These are phyloP conservation scores for Coremacera marginata DNA, from an alignment of 2,888 invertebrate genomes.

Conservation along the genomic window DNA sequence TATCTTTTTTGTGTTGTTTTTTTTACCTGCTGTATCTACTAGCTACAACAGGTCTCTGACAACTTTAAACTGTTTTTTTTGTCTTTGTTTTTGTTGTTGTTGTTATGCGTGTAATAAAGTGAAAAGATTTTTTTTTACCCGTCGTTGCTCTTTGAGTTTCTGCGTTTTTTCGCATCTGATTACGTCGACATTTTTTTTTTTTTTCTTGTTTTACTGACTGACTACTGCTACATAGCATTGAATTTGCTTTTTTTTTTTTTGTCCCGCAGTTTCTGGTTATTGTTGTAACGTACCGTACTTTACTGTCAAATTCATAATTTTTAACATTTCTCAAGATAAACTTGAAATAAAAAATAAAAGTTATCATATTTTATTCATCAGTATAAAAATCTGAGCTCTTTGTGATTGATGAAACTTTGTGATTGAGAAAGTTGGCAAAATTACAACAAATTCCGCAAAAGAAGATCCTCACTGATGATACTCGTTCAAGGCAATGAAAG, in stretches of 20 bases:
- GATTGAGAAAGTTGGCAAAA: too few relatives aligned
- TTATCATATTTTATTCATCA: too few relatives aligned
- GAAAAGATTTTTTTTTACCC: background rate
- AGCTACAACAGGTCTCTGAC: background rate
- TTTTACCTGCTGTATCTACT: background rate
- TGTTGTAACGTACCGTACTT: background rate
- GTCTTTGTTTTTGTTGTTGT: background rate
- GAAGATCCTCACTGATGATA: too few relatives aligned
- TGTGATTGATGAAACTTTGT: too few relatives aligned
- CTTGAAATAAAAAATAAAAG: too few relatives aligned
- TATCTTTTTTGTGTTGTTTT: background rate
- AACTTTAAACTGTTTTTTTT: background rate
- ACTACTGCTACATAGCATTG: background rate
- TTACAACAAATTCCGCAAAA: too few relatives aligned
- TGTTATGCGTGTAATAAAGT: background rate
- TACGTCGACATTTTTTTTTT: background rate
- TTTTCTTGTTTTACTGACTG: background rate
- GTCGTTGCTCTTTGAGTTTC: background rate
- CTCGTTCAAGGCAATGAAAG: too few relatives aligned
- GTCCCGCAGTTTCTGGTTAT: conserved; percentile 9
- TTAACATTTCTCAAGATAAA: too few relatives aligned
- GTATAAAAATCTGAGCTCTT: too few relatives aligned
- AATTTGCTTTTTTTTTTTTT: background rate
- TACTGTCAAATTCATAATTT: too few relatives aligned
- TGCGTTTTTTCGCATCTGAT: conserved; percentile 9